phyloP scores from a whole-genome alignment of 2,113 vertebrate species.

The Chlorodrepanis virens region DNA sequence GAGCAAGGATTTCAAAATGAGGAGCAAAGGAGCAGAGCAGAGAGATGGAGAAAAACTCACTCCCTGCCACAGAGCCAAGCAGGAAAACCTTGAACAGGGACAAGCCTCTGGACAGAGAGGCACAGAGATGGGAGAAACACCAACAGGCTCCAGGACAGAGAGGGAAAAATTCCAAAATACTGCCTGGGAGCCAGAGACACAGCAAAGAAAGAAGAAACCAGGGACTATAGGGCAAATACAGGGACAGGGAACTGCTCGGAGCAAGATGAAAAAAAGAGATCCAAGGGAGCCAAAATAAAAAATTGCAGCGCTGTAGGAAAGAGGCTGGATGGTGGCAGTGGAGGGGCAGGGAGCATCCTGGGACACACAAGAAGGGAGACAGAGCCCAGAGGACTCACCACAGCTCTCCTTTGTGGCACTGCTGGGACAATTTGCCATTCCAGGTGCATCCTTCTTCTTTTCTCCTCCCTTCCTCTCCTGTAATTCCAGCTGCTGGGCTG shows the following conservation, averaged over 20 bases:
- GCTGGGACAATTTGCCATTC: neutral
- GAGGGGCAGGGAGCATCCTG: neutral
- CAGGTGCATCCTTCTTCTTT: neutral
- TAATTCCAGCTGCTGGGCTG: neutral
- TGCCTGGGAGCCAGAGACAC: neutral
- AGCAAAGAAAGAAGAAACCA: neutral
- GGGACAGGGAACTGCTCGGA: neutral
- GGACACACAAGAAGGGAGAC: neutral
- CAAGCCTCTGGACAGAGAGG: rapidly evolving
- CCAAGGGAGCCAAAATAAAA: neutral
- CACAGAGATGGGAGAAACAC: neutral
- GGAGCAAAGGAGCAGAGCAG: neutral
- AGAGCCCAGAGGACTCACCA: neutral
- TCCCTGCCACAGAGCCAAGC: neutral
- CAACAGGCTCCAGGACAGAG: neutral
- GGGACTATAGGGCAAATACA: neutral
- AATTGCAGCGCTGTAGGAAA: neutral
- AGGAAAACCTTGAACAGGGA: neutral
- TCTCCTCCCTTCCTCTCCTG: neutral
- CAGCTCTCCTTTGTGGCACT: neutral
- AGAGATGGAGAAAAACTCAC: neutral
- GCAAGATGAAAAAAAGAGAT: neutral
- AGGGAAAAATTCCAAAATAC: neutral
- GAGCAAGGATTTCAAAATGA: neutral
- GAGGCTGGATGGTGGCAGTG: neutral